phyloP scores from a whole-genome alignment of 1,140 invertebrate genomes.

The Papilio polytes region DNA sequence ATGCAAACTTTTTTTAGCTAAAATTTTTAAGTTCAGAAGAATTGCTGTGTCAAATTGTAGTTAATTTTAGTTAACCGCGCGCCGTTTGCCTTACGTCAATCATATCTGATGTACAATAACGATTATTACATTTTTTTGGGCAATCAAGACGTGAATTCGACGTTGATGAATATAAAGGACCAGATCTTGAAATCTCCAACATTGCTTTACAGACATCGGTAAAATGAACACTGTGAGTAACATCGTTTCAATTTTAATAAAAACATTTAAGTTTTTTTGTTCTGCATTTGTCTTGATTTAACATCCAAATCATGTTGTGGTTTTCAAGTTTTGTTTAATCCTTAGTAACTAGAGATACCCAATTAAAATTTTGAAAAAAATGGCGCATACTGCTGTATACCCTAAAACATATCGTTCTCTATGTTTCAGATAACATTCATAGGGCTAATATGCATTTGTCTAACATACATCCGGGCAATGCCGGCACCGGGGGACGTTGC shows the following conservation, averaged over 20 bases:
- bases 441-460: slow-evolving; percentile 5
- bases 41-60: background rate
- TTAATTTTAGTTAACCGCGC: background rate
- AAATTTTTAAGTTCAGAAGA: background rate
- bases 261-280: background rate
- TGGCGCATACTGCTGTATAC: background rate
- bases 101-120: slow-evolving; percentile 23
- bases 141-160: slow-evolving; percentile 27
- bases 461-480: slow-evolving; percentile 4
- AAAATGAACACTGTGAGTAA: slow-evolving; percentile 45
- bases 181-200: slow-evolving; percentile 18
- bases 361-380: background rate
- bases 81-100: background rate
- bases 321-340: background rate
- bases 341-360: background rate
- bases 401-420: background rate
- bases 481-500: background rate
- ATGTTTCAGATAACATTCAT: background rate
- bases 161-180: slow-evolving; percentile 47
- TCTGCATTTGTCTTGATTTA: background rate
- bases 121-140: slow-evolving; percentile 26
- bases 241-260: background rate
- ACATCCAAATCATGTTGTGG: background rate
- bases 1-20: background rate
- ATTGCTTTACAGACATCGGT: slow-evolving; percentile 32